Base-by-base conservation (phyloP, 2,113 vertebrate species). In the Sapayoa aenigma region DNA sequence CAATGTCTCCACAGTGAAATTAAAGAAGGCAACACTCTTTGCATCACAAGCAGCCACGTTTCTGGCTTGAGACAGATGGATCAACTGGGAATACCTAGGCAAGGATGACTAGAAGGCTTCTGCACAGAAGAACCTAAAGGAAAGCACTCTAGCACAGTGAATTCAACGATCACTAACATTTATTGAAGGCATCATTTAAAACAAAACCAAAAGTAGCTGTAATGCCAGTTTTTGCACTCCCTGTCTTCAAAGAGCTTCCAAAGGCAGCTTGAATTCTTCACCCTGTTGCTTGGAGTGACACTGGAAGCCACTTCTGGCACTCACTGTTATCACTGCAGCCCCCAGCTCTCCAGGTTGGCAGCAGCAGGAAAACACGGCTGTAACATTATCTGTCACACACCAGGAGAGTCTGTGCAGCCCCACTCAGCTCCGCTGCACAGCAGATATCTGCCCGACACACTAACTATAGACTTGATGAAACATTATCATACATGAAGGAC, bases 401-500 rank as follows among this genome's bases (percentile, higher is more conserved):
- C 63, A 31, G 62, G n/a, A 81, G 72, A 42, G 66, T 3, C 16
- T 4, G 66, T 4, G 14, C 88, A 82, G 94, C 74, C 72, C 74
- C 67, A 1, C 77, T 78, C 91, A 69, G 17, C 69, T 22, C 85
- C 31, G 5, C 87, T 47, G 41, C 2, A 9, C 87, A 14, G 77
- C 4, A 2, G 71, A 47, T 83, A 86, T 86, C 96, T 88, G 89
- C 86, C 87, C 91, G 66, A 30, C 39, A 41, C 42, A 18, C 94
- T 35, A 56, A 79, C 87, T 85, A 56, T 23, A 94, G 89, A 87
- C 89, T 30, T 87, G 94, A 86, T 97, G 97, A 96, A 97, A 97
- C 91, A 79, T 94, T 94, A 97, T 97, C 97, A 94, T 84, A 96
- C 94, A 90, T 96, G 91, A 94, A 97, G 96, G 95, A 95, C 94